Base-by-base conservation (phyloP, 2,888 invertebrate species). In the Lycia hirtaria region DNA sequence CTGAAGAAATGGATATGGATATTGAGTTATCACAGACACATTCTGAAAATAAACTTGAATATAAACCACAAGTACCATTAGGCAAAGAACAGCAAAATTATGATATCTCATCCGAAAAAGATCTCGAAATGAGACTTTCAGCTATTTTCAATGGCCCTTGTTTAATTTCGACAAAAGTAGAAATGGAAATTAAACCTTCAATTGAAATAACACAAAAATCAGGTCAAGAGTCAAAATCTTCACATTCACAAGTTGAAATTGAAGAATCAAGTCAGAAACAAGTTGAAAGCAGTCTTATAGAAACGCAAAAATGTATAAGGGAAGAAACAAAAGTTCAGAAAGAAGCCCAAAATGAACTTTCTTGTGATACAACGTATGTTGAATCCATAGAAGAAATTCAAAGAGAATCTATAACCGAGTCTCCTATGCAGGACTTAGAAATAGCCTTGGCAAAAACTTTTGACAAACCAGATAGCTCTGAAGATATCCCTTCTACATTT, bases 1-100 rank as follows among this genome's bases (percentile, higher is more conserved):
- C n/a, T 12, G 30, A 19, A 3, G 12, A 30, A 19, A 17, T 43
- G 41, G 30, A 44, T 30, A 17, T 43, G 41, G 30, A 44, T 30
- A 32, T 12, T 30, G 6, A 32, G 1, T 19, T 30, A n/a, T 4
- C 30, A 6, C 30, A 3, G 2, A 12, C 4, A 10, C 28, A 28
- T 6, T 44, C 20, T 1, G 44, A 19, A 44, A 32, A 20, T 12
- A 10, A 30, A 3, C 4, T 12, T 44, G 19, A 30, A 4, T 9
- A 12, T 44, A 20, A 30, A 20, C 3, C 4, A 12, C 26, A 41
- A 41, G 4, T 9, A 5, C 7, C 10, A 17, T 28, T 5, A 9
- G 9, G 1, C 3, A 4, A 30, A 19, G 30, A 38, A 38, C 28
- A 17, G 15, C 24, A 17, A 10, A 15, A 32, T 33, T 26, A 9